These are phyloP conservation scores for Folsomia manolachei DNA, from an alignment of 2,888 invertebrate genomes.

Conservation along the genomic window DNA sequence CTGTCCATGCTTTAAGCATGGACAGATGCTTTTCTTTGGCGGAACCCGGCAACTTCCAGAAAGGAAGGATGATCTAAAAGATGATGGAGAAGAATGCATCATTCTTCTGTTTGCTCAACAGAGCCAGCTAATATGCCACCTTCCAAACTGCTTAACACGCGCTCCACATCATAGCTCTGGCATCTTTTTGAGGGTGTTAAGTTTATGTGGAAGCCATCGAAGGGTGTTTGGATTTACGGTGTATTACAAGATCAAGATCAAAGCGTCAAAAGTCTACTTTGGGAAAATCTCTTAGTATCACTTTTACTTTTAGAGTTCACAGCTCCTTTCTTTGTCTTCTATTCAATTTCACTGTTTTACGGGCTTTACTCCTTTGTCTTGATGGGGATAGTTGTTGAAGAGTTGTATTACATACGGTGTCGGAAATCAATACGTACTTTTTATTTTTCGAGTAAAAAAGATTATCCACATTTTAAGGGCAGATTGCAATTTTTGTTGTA, in stretches of 20 bases:
- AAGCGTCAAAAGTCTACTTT: background rate
- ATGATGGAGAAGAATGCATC: background rate
- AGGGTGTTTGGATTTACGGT: background rate
- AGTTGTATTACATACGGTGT: too few relatives aligned
- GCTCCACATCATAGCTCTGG: too few relatives aligned
- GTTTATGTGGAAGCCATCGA: conserved; percentile 3
- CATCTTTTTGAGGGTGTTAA: background rate
- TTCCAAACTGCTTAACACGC: too few relatives aligned
- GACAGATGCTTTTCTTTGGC: background rate
- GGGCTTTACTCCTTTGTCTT: too few relatives aligned
- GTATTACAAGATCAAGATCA: conserved; percentile 10
- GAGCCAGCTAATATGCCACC: background rate
- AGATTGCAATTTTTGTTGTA: too few relatives aligned
- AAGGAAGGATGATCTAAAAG: background rate
- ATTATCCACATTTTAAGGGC: too few relatives aligned
- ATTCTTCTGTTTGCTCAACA: conserved; percentile 1
- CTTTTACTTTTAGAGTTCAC: background rate
- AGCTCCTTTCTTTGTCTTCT: background rate
- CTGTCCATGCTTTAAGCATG: too few relatives aligned
- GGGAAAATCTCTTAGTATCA: conserved; percentile 1
- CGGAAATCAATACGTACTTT: too few relatives aligned
- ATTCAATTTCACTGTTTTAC: background rate
- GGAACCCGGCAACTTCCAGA: background rate
- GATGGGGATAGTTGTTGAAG: too few relatives aligned
- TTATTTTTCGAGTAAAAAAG: too few relatives aligned